These are phyloP conservation scores for Amaurobius ferox DNA, from an alignment of 2,888 invertebrate species.

Conservation along the genomic window DNA sequence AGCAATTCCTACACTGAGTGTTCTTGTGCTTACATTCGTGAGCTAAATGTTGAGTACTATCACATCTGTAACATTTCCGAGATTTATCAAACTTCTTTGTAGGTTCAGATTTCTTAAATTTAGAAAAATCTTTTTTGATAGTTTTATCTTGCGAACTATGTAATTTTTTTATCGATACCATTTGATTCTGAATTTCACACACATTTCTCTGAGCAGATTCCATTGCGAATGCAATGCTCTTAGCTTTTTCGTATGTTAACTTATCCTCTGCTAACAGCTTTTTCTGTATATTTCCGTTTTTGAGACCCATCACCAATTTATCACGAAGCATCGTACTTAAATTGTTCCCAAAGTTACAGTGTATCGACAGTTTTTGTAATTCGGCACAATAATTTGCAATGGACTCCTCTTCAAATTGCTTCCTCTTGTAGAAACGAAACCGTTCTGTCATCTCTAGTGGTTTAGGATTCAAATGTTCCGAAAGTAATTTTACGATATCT, in stretches of 20 bases:
- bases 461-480: conserved; percentile 48
- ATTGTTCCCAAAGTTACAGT: conserved; percentile 42
- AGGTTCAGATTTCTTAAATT: conserved; percentile 46
- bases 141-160: conserved; percentile 39
- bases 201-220: conserved; percentile 40
- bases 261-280: conserved; percentile 44
- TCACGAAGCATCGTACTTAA: conserved; percentile 44
- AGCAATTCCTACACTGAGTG: conserved; percentile 46
- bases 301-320: conserved; percentile 49
- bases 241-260: conserved; percentile 49
- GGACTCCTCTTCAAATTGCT: conserved; percentile 36
- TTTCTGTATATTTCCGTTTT: conserved; percentile 42
- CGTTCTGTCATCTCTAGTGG: conserved; percentile 49
- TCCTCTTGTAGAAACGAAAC: conserved; percentile 46
- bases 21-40: conserved; percentile 54
- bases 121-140: conserved; percentile 47
- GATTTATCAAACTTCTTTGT: conserved; percentile 49
- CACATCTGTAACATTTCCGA: conserved; percentile 55
- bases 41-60: conserved; percentile 51
- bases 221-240: conserved; percentile 40
- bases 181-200: conserved; percentile 46
- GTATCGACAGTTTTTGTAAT: conserved; percentile 42
- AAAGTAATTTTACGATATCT: conserved; percentile 42
- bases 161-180: conserved; percentile 38
- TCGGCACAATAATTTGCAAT: conserved; percentile 41